Evolutionary conservation across 2,797 vertebrate species (phyloP), one percentile per base, ranked within the genome.

Genomic region (Galago senegalensis): DNA sequence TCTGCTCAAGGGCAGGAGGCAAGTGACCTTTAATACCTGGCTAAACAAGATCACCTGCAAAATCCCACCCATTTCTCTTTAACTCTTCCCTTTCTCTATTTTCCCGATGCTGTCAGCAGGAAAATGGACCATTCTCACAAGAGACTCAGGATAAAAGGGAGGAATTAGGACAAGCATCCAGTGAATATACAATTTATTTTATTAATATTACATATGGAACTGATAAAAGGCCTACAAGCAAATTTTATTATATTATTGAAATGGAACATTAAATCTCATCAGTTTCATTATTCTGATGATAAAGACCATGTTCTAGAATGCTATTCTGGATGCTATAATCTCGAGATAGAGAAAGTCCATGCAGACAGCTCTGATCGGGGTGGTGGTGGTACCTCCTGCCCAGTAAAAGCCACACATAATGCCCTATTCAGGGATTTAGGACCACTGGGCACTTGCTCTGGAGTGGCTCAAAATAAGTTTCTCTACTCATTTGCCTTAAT

Each of bases 211-310:
- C 14, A 81, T 2, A 65, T 16, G n/a, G 61, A 84, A n/a, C 27
- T 2, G 13, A 88, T 88, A 83, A 92, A 72, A 84, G 27, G 25
- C 46, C 23, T 58, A 70, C 27, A 70, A 70, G 73, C 79, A 85
- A 60, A 53, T 27, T 31, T 76, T 37, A 34, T 37, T 84, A 4
- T 87, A 80, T 83, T 58, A 90, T 86, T 81, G 70, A 80, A 91
- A 72, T 79, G 58, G 63, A 88, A 82, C 40, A 77, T 53, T 88
- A 76, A 58, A 53, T 85, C 93, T 80, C 31, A 93, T 87, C 34
- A 34, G 27, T 73, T 85, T 87, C 37, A 88, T 92, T 60, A 93
- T 12, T 18, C 46, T 70, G 17, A 29, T 60, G 87, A 70, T 70
- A 69, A 84, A 91, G 67, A 58, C 27, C 7, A 17, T 17, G 34